phyloP scores from a whole-genome alignment of 2,797 vertebrate species.

The Lagorchestes hirsutus region DNA sequence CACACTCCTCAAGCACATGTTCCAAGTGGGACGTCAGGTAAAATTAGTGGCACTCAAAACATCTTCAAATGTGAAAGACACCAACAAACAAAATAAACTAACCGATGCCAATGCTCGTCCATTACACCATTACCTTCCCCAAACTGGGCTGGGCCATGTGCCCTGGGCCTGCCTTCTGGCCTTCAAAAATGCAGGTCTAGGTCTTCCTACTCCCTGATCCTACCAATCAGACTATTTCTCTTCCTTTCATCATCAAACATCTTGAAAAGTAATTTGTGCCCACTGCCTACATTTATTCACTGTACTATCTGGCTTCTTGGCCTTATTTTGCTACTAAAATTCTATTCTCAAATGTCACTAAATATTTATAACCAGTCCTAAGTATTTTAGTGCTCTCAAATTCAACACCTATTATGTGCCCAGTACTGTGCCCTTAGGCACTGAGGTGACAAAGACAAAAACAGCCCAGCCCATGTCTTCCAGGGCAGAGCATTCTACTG shows the following conservation, averaged over 20 bases:
- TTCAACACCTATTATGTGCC: too few species aligned
- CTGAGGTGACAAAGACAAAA: neutral
- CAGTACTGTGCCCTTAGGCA: too few species aligned
- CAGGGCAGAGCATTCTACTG: neutral
- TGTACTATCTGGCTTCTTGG: neutral
- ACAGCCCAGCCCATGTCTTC: neutral
- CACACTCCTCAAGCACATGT: conserved; percentile 17
- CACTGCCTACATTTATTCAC: conserved; percentile 19
- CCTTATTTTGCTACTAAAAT: conserved; percentile 26
- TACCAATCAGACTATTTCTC: conserved; percentile 31
- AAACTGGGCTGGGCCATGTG: neutral
- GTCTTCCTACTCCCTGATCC: conserved; percentile 36
- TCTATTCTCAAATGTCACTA: conserved; percentile 37
- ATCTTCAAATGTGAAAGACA: conserved; percentile 27
- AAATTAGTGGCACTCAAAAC: conserved; percentile 44
- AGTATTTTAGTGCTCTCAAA: too few species aligned
- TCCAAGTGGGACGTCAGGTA: conserved; percentile 44
- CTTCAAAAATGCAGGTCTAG: conserved; percentile 6
- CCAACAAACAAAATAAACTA: conserved; percentile 51
- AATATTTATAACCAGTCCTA: too few species aligned
- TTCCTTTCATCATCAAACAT: conserved; percentile 52
- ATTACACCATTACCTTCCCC: conserved; percentile 23
- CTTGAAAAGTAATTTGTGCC: conserved; percentile 22
- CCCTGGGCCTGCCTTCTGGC: neutral
- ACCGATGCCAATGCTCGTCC: conserved; percentile 20